Percentiles rank a stretch among this genome's conserved stretches.
phyloP scores from a whole-genome alignment of 2,113 vertebrate genomes.

The Gymnobelideus leadbeateri region DNA sequence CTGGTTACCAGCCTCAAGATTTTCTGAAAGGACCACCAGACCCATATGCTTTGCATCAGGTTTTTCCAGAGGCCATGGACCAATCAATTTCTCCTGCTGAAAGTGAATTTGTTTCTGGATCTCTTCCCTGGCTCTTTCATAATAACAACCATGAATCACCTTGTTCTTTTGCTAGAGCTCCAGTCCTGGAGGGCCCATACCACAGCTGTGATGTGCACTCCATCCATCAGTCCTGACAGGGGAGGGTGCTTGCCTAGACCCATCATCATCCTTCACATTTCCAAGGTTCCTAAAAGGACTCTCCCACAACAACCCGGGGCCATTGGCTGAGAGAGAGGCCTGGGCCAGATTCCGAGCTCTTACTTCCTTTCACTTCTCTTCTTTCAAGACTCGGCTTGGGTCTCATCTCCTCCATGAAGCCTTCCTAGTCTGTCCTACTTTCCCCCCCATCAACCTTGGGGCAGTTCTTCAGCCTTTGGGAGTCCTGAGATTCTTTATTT shows the following conservation, averaged over 20 bases:
- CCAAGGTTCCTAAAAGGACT: neutral
- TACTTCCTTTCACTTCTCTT: neutral
- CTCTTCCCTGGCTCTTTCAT: neutral
- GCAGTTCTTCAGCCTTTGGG: neutral
- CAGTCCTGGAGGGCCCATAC: neutral
- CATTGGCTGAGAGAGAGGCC: neutral
- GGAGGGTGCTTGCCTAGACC: neutral
- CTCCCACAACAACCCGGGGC: neutral
- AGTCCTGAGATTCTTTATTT: neutral
- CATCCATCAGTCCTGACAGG: neutral
- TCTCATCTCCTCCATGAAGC: neutral
- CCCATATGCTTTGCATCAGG: neutral
- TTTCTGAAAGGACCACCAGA: neutral
- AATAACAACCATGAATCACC: too few relatives aligned
- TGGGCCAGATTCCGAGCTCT: neutral
- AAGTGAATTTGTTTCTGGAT: neutral
- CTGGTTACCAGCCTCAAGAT: neutral
- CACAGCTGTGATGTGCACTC: neutral
- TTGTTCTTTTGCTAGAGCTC: too few relatives aligned
- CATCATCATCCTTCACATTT: neutral
- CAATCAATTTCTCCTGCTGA: neutral
- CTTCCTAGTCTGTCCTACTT: neutral
- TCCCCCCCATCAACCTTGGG: fast-evolving
- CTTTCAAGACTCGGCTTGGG: neutral
- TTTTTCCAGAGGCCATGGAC: neutral